Conservation (phyloP, 1,140 invertebrate genomes). For the Sycobia sp. region DNA sequence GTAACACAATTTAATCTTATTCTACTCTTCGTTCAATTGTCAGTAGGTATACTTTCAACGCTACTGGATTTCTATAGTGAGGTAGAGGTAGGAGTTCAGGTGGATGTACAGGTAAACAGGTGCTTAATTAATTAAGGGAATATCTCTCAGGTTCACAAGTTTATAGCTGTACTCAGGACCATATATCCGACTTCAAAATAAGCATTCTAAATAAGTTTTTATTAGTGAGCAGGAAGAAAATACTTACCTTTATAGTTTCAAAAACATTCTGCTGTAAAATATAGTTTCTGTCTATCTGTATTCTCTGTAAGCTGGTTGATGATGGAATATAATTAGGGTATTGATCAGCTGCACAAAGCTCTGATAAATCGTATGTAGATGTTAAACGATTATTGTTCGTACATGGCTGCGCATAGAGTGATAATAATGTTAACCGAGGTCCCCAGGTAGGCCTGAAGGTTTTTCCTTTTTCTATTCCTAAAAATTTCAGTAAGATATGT, state of each 20-base stretch:
- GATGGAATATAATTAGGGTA: constrained; percentile 46
- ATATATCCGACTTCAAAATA: too few species aligned
- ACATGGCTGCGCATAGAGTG: constrained; percentile 55
- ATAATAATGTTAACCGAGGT: constrained; percentile 67
- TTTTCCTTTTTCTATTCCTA: constrained; percentile 65
- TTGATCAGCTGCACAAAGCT: constrained; percentile 47
- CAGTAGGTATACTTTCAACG: too few species aligned
- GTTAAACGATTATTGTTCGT: constrained; percentile 47
- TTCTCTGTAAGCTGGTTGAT: constrained; percentile 54
- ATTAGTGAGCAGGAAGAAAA: not conserved
- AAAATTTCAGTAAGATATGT: not conserved
- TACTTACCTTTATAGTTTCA: constrained; percentile 43
- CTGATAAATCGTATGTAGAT: constrained; percentile 48
- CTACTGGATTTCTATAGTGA: too few species aligned
- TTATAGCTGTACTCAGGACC: too few species aligned
- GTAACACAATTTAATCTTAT: too few species aligned
- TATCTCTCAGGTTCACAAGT: too few species aligned
- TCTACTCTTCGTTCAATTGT: too few species aligned
- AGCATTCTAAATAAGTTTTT: too few species aligned
- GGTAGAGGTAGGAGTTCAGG: too few species aligned
- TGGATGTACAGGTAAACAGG: too few species aligned
- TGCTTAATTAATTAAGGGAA: too few species aligned
- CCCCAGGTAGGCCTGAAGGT: constrained; percentile 79
- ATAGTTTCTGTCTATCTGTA: constrained; percentile 52
- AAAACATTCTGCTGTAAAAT: constrained; percentile 41